Evolutionary conservation across 2,797 vertebrate genomes (phyloP).

Genomic region (Galago senegalensis): DNA sequence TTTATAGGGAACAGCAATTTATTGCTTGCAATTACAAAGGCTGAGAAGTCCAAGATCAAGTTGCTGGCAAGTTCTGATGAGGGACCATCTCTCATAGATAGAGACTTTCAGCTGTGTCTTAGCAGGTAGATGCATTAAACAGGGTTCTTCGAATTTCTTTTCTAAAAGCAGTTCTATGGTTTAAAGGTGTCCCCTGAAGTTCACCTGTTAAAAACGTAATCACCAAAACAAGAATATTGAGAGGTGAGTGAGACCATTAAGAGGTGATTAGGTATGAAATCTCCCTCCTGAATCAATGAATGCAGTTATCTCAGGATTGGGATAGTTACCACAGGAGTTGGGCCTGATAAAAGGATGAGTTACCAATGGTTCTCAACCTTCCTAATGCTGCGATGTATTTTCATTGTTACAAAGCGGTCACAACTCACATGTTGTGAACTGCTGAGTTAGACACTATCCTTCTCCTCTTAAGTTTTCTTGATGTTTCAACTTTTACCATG

Average conservation of each 20-base stretch:
- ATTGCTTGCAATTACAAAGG: background rate
- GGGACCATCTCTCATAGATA: background rate
- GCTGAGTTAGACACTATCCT: background rate
- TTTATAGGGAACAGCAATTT: background rate
- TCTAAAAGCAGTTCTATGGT: background rate
- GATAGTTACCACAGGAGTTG: background rate
- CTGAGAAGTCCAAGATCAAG: background rate
- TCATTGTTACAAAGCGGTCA: no score
- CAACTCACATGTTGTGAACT: no score
- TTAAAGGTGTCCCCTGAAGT: background rate
- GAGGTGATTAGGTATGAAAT: background rate
- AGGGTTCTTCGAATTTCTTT: background rate
- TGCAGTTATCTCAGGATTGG: background rate
- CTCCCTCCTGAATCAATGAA: background rate
- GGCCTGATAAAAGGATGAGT: background rate
- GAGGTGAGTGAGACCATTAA: background rate
- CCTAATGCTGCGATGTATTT: no score
- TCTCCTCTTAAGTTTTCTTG: background rate
- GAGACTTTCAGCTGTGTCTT: background rate
- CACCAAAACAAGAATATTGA: background rate
- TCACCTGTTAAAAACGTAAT: background rate
- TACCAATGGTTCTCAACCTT: no score
- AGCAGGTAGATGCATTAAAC: background rate
- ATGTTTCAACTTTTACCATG: background rate
- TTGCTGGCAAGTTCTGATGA: background rate